phyloP scores from a whole-genome alignment of 2,888 invertebrate genomes.

The Drosophila crucigera region DNA sequence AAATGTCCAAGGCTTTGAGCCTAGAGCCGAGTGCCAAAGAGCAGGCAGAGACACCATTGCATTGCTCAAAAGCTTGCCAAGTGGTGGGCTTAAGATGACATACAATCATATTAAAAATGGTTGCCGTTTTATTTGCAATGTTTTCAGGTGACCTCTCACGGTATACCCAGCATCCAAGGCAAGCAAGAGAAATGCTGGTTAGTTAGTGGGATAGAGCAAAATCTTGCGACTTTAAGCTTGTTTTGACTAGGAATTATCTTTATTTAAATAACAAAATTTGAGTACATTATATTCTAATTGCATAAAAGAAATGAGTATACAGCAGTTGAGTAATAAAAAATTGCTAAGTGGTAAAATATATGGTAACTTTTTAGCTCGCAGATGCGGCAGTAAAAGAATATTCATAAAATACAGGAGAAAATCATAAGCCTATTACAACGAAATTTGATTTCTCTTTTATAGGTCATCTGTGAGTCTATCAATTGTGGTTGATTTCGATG shows the following conservation, averaged over 20 bases:
- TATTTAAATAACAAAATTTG: background rate
- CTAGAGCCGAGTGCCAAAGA: constrained; percentile 26
- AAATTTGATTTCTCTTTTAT: background rate
- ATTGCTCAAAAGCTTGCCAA: constrained; percentile 36
- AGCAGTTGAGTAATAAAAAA: background rate
- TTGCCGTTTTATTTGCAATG: constrained; percentile 82
- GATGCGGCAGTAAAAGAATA: background rate
- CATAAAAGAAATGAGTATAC: background rate
- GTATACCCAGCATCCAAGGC: constrained; percentile 22
- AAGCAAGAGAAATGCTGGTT: background rate
- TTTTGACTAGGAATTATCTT: background rate
- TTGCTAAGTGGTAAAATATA: background rate
- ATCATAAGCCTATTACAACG: background rate
- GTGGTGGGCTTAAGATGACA: constrained; percentile 81
- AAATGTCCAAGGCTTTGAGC: constrained; percentile 14
- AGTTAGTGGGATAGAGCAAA: background rate
- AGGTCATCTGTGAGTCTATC: constrained; percentile 28
- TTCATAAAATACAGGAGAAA: background rate
- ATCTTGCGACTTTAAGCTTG: background rate
- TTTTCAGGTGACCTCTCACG: constrained; percentile 75
- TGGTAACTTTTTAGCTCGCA: background rate
- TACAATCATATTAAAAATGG: constrained; percentile 83
- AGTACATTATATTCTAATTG: background rate
- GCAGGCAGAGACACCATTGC: constrained; percentile 24
- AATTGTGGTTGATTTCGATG: background rate